phyloP scores from a whole-genome alignment of 1,140 invertebrate species.

The Propsilocerus akamusi region DNA sequence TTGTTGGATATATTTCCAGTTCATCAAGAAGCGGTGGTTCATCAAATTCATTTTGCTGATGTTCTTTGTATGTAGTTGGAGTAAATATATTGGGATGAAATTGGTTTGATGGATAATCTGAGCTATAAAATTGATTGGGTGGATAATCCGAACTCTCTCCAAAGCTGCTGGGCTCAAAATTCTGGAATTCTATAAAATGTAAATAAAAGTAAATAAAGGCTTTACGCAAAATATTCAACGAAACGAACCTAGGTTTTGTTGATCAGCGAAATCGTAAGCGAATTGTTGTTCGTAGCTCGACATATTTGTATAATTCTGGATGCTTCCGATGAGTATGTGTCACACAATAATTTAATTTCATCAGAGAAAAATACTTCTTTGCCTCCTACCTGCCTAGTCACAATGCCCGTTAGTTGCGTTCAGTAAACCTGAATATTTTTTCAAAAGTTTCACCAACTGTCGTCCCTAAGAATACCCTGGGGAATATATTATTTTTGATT shows the following conservation, averaged over 20 bases:
- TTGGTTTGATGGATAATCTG: background rate
- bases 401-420: too few species aligned
- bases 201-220: background rate
- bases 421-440: too few species aligned
- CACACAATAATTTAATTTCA: too few species aligned
- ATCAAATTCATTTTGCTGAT: slow-evolving; percentile 27
- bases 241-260: background rate
- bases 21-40: slow-evolving; percentile 79
- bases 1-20: slow-evolving; percentile 81
- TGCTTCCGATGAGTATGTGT: too few species aligned
- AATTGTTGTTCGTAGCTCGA: background rate
- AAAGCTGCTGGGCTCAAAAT: background rate
- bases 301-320: background rate
- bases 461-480: too few species aligned
- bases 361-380: too few species aligned
- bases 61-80: background rate
- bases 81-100: background rate
- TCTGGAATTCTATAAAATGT: background rate
- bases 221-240: background rate
- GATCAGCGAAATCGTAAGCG: background rate
- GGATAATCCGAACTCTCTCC: background rate
- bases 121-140: background rate
- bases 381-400: too few species aligned
- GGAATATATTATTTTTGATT: too few species aligned
- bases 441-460: too few species aligned